A percentile compares a stretch with the other conserved stretches of the same genome.
phyloP scores from a whole-genome alignment of 23 tunicate species.

The Halocynthia roretzi region DNA sequence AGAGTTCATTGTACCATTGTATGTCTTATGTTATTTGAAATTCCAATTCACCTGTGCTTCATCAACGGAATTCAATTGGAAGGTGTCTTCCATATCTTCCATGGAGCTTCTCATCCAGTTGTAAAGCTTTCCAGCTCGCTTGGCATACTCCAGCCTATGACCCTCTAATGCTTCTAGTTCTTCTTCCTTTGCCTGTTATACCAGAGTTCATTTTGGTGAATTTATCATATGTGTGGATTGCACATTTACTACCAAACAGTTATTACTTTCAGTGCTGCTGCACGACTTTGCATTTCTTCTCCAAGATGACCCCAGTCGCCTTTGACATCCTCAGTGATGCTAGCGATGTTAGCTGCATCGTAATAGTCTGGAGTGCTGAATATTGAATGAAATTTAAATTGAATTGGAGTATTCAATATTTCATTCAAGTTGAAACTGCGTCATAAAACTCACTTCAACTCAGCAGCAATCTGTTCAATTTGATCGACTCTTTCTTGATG shows the following conservation, averaged over 20 bases:
- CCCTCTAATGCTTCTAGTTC: slow-evolving; percentile 87
- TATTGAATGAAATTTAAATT: background rate
- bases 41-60: slow-evolving; percentile 57
- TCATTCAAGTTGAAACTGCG: background rate
- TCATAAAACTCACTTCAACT: slow-evolving; percentile 64
- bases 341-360: slow-evolving; percentile 59
- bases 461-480: slow-evolving; percentile 91
- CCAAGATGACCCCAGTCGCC: slow-evolving; percentile 83
- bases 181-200: slow-evolving; percentile 77
- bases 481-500: slow-evolving; percentile 98
- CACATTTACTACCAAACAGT: background rate
- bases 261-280: slow-evolving; percentile 54
- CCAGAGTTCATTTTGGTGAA: background rate
- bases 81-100: slow-evolving; percentile 98
- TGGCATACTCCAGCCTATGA: slow-evolving; percentile 94
- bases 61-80: slow-evolving; percentile 86
- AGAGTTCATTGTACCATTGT: background rate
- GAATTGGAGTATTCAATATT: background rate
- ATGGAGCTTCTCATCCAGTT: slow-evolving; percentile 98
- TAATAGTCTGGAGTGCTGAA: slow-evolving; percentile 87
- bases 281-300: slow-evolving; percentile 67
- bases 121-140: slow-evolving; percentile 98
- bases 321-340: slow-evolving; percentile 47
- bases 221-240: background rate
- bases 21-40: background rate